Evolutionary conservation across 1,140 invertebrate species (phyloP).

Genomic region (Dreissena rostriformis): DNA sequence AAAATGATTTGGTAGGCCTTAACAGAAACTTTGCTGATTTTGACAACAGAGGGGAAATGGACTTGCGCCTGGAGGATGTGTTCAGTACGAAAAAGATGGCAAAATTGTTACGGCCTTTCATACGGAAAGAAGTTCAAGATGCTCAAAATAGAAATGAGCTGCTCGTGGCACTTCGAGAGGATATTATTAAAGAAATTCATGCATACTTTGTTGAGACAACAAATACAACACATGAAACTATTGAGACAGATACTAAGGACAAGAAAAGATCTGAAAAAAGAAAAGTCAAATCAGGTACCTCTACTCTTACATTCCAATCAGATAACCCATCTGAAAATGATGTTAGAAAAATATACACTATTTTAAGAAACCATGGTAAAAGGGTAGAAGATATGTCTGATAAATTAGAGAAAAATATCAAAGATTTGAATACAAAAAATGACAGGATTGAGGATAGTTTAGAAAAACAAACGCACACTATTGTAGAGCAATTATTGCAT

Average conservation of each 20-base stretch:
- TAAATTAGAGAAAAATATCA: not conserved
- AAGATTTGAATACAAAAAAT: not conserved
- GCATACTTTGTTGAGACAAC: no score
- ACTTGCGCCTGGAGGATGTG: not conserved
- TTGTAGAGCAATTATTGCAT: not conserved
- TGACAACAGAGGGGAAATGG: not conserved
- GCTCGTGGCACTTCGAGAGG: no score
- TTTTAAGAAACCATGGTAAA: not conserved
- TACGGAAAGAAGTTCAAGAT: constrained; percentile 1
- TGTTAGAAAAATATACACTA: not conserved
- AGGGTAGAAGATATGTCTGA: not conserved
- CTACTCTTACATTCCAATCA: not conserved
- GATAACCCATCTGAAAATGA: not conserved
- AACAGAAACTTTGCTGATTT: no score
- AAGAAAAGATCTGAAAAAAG: no score
- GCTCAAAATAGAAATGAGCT: not conserved
- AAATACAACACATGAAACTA: no score
- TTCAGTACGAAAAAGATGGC: constrained; percentile 18
- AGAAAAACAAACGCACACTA: not conserved
- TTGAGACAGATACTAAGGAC: no score
- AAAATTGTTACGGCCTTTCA: constrained; percentile 3
- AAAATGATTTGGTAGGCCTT: no score
- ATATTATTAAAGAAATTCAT: no score
- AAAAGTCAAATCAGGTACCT: no score
- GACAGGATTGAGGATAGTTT: not conserved